Evolutionary conservation across 2,888 invertebrate species (phyloP).

Genomic region (Drosophila subquinaria): DNA sequence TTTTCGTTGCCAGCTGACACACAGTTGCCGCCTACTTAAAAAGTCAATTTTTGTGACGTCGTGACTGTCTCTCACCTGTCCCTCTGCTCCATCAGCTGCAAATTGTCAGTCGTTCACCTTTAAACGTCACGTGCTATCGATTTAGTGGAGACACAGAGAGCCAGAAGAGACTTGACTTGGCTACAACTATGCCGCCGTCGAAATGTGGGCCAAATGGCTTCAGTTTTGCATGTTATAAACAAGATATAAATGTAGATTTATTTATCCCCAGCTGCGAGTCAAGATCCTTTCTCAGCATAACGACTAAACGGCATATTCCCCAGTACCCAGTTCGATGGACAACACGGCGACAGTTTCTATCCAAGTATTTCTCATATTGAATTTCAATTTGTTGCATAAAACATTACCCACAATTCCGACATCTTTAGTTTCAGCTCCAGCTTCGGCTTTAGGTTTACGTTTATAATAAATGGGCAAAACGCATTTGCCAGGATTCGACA

Average conservation of each 20-base stretch:
- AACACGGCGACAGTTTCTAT: slow-evolving; percentile 33
- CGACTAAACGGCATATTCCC: slow-evolving; percentile 43
- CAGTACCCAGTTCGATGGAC: slow-evolving; percentile 23
- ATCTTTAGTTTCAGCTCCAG: slow-evolving; percentile 1
- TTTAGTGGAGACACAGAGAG: slow-evolving; percentile 57
- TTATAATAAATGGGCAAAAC: slow-evolving; percentile 34
- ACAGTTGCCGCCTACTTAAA: slow-evolving; percentile 67
- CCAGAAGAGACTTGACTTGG: slow-evolving; percentile 8
- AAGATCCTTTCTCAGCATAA: slow-evolving; percentile 9
- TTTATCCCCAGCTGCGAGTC: slow-evolving; percentile 49
- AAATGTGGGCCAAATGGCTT: slow-evolving; percentile 60
- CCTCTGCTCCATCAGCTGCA: slow-evolving; percentile 8
- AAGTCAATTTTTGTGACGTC: slow-evolving; percentile 74
- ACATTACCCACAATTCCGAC: slow-evolving; percentile 38
- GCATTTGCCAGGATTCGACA: slow-evolving; percentile 15
- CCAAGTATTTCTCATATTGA: slow-evolving; percentile 44
- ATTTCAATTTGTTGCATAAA: slow-evolving; percentile 73
- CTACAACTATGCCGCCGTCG: slow-evolving; percentile 22
- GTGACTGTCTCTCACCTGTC: slow-evolving; percentile 24
- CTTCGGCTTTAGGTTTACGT: slow-evolving; percentile 1
- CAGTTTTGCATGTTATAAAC: slow-evolving; percentile 23
- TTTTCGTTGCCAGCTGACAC: slow-evolving; percentile 22
- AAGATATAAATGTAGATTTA: slow-evolving; percentile 66
- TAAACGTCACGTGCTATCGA: slow-evolving; percentile 83
- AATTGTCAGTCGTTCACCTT: slow-evolving; percentile 83